Conservation (phyloP, 2,888 invertebrate species). For the Ischnus inquisitorius region DNA sequence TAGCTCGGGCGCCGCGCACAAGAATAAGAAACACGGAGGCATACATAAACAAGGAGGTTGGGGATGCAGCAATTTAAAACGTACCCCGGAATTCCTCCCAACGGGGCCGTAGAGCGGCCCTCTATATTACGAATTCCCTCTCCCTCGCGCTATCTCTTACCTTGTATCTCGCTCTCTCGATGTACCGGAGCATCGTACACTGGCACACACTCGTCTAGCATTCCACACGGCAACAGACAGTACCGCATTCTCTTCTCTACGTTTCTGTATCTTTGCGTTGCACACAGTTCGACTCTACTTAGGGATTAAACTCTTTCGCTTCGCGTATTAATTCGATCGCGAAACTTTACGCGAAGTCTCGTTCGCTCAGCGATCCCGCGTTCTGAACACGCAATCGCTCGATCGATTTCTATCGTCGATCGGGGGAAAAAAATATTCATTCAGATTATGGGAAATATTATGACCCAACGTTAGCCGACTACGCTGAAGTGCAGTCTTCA, state of each 20-base stretch:
- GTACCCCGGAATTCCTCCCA: conserved; percentile 86
- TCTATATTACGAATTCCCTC: conserved; percentile 85
- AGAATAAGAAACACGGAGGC: conserved; percentile 85
- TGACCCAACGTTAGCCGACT: too few species aligned
- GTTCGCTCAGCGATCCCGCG: not conserved
- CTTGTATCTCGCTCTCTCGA: conserved; percentile 38
- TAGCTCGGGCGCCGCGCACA: conserved; percentile 79
- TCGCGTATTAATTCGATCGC: conserved; percentile 1
- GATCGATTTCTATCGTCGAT: too few species aligned
- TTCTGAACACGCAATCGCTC: too few species aligned
- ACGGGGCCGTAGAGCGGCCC: conserved; percentile 85
- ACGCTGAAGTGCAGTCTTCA: too few species aligned
- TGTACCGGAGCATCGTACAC: not conserved
- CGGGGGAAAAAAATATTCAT: too few species aligned
- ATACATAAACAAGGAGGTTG: conserved; percentile 85
- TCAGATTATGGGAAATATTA: too few species aligned
- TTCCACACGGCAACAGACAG: conserved; percentile 27
- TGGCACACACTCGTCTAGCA: conserved; percentile 21
- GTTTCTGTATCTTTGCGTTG: not conserved
- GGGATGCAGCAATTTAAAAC: conserved; percentile 86
- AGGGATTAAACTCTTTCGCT: conserved; percentile 21
- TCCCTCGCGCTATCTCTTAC: conserved; percentile 68
- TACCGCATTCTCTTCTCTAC: conserved; percentile 40
- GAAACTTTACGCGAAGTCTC: not conserved
- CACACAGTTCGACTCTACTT: conserved; percentile 6